These are phyloP conservation scores for Alces alces DNA, from an alignment of 2,113 vertebrate genomes.

Conservation along the genomic window DNA sequence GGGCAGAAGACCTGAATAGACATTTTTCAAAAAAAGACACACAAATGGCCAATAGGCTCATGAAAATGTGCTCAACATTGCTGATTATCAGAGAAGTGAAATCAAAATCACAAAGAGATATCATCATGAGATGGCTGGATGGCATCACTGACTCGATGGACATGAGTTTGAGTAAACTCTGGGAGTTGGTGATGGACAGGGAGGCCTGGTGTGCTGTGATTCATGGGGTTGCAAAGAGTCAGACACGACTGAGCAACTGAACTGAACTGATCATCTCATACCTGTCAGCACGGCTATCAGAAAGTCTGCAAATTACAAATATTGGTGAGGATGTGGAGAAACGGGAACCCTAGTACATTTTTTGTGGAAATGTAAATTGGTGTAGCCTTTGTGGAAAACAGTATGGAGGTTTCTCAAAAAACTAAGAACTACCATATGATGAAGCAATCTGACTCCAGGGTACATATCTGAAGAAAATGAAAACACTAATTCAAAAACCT, in stretches of 20 bases:
- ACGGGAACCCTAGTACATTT: neutral
- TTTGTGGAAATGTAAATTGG: neutral
- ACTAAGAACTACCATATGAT: neutral
- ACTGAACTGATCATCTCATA: neutral
- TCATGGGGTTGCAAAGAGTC: too few relatives aligned
- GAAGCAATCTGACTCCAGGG: neutral
- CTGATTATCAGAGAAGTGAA: neutral
- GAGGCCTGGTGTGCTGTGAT: too few relatives aligned
- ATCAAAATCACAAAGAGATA: neutral
- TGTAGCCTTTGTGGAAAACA: neutral
- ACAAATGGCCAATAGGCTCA: neutral
- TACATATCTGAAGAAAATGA: neutral
- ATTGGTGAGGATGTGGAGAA: neutral
- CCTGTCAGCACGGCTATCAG: neutral
- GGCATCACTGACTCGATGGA: too few relatives aligned
- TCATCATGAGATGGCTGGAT: neutral
- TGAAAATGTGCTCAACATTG: neutral
- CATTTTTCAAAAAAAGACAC: neutral
- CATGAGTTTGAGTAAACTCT: too few relatives aligned
- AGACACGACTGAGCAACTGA: too few relatives aligned
- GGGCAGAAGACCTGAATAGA: neutral
- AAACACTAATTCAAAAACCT: neutral
- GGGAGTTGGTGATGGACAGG: too few relatives aligned
- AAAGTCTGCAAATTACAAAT: neutral
- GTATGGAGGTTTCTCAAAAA: neutral